Conservation (phyloP, 2,888 invertebrate genomes). For the Eledona agricola region DNA sequence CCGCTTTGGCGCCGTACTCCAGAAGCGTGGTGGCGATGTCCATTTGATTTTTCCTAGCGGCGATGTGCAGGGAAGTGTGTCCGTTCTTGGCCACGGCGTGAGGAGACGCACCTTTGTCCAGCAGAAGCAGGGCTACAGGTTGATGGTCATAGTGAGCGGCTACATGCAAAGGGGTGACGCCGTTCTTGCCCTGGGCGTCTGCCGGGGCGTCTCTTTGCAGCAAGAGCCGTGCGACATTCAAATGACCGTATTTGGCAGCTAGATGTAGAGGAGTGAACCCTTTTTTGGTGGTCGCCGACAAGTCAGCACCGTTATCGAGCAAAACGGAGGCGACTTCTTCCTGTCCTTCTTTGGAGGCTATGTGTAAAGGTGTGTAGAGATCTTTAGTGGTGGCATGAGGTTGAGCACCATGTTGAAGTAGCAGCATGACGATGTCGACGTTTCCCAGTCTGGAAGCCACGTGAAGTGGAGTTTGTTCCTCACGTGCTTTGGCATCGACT, state of each 20-base stretch:
- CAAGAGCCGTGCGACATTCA: conserved; percentile 92
- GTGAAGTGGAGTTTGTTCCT: conserved; percentile 98
- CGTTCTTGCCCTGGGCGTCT: conserved; percentile 98
- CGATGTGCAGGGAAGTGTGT: conserved; percentile 99
- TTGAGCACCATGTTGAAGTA: conserved; percentile 95
- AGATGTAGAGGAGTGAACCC: conserved; percentile 98
- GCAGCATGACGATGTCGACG: conserved; percentile 94
- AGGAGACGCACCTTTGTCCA: conserved; percentile 84
- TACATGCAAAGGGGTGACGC: conserved; percentile 97
- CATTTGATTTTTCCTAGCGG: conserved; percentile 99
- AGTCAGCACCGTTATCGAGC: conserved; percentile 93
- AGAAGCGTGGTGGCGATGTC: conserved; percentile 96
- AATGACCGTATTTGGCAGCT: conserved; percentile 98
- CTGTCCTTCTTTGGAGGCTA: conserved; percentile 98
- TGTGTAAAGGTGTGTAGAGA: conserved; percentile 96
- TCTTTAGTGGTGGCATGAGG: conserved; percentile 96
- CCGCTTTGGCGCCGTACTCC: conserved; percentile 94
- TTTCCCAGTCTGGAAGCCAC: conserved; percentile 98
- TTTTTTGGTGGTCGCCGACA: conserved; percentile 95
- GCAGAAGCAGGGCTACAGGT: conserved; percentile 89
- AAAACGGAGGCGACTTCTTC: conserved; percentile 95
- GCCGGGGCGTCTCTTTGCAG: conserved; percentile 95
- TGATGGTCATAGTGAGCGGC: conserved; percentile 98
- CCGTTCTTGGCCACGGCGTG: conserved; percentile 98
- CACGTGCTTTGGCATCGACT: conserved; percentile 96